Conservation (phyloP, 2,113 vertebrate genomes). For the Shinisaurus crocodilurus region DNA sequence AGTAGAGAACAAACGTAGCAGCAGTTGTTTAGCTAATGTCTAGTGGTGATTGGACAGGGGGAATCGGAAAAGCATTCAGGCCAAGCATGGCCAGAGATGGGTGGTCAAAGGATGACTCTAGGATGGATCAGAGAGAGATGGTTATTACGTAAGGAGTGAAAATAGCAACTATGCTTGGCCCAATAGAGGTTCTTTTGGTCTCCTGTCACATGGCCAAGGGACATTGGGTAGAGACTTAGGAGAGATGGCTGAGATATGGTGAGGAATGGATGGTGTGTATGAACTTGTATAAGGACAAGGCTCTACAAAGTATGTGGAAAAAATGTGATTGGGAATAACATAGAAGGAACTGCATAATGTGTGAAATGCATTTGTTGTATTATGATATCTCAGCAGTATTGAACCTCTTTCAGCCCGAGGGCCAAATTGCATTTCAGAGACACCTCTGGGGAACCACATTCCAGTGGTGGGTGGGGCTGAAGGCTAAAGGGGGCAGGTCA, state of each 20-base stretch:
- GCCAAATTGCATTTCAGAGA: no score
- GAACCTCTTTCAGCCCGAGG: background rate
- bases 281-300: background rate
- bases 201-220: background rate
- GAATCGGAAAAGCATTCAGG: background rate
- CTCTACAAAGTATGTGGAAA: background rate
- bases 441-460: no score
- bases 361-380: background rate
- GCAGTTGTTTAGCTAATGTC: background rate
- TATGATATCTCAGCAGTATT: background rate
- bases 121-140: background rate
- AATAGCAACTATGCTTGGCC: background rate
- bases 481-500: no score
- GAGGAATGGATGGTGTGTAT: background rate
- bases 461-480: no score
- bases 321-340: background rate
- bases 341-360: background rate
- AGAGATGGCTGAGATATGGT: background rate
- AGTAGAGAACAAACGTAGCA: background rate
- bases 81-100: background rate
- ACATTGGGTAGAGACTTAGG: background rate
- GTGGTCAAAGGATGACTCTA: background rate
- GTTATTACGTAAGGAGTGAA: no score
- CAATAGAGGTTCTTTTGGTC: no score
- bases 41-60: background rate